Conservation (phyloP, 2,113 vertebrate species). For the Seriola dumerili region DNA sequence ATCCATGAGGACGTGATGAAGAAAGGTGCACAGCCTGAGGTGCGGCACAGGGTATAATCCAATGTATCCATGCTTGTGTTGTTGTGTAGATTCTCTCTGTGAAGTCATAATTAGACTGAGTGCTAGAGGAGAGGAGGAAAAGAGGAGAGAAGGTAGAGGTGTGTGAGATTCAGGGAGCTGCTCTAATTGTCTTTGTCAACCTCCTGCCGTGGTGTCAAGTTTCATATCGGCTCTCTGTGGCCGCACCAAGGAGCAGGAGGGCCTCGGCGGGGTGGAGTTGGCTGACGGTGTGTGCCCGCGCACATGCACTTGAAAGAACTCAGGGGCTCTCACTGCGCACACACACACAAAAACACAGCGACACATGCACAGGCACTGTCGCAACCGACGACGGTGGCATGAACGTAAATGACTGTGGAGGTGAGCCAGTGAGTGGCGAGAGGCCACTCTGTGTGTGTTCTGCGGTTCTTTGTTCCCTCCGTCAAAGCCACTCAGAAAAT, state of each 20-base stretch:
- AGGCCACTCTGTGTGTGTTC: constrained; percentile 70
- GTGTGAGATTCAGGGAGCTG: constrained; percentile 51
- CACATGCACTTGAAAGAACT: constrained; percentile 36
- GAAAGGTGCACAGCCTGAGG: constrained; percentile 56
- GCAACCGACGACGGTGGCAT: constrained; percentile 60
- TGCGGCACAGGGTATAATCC: constrained; percentile 47
- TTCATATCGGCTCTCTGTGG: constrained; percentile 76
- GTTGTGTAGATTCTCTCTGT: constrained; percentile 58
- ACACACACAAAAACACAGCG: constrained; percentile 33
- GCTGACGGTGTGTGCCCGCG: constrained; percentile 44
- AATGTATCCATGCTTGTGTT: constrained; percentile 62
- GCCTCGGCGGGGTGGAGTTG: constrained; percentile 61
- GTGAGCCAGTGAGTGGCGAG: constrained; percentile 65
- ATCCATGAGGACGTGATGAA: constrained; percentile 64
- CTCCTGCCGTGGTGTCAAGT: constrained; percentile 83
- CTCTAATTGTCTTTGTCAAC: constrained; percentile 85
- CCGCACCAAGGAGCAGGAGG: constrained; percentile 65
- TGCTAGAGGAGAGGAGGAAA: constrained; percentile 46
- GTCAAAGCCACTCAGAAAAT: constrained; percentile 67
- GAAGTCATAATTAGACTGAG: constrained; percentile 65
- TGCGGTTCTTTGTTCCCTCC: constrained; percentile 71
- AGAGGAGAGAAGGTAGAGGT: constrained; percentile 61
- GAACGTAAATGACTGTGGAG: constrained; percentile 68
- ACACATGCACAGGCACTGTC: constrained; percentile 51
- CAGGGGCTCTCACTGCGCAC: constrained; percentile 12